These are phyloP conservation scores for Hanleya hanleyi DNA, from an alignment of 2,888 invertebrate genomes.

Conservation along the genomic window DNA sequence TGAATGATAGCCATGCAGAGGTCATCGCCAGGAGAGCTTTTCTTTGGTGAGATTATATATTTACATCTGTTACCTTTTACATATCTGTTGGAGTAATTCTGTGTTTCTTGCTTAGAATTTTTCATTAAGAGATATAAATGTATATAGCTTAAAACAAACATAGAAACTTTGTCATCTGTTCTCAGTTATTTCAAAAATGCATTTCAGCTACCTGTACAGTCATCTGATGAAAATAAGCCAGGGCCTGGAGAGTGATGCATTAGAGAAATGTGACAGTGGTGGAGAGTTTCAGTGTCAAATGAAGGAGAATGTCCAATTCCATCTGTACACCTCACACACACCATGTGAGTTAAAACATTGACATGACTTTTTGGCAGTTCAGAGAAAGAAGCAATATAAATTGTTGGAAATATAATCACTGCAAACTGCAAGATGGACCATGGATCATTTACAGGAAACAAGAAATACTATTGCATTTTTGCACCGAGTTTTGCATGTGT, in stretches of 20 bases:
- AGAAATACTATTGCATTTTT: too few species aligned
- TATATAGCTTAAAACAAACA: neutral
- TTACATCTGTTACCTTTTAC: neutral
- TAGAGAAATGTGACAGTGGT: slow-evolving; percentile 30
- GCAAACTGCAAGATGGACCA: too few species aligned
- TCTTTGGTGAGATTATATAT: slow-evolving; percentile 78
- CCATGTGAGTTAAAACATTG: slow-evolving; percentile 80
- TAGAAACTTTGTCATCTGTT: neutral
- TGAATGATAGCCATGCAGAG: slow-evolving; percentile 96
- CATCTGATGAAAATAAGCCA: slow-evolving; percentile 46
- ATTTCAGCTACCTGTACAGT: slow-evolving; percentile 57
- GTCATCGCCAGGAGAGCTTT: slow-evolving; percentile 88
- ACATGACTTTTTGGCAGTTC: neutral
- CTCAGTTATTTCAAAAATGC: neutral
- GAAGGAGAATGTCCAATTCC: slow-evolving; percentile 80
- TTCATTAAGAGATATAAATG: too few species aligned
- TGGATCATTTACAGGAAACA: too few species aligned
- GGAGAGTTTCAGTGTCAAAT: slow-evolving; percentile 68
- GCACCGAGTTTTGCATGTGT: too few species aligned
- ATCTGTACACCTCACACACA: slow-evolving; percentile 89
- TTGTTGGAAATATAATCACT: too few species aligned
- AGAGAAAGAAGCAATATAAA: too few species aligned
- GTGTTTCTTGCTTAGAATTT: too few species aligned
- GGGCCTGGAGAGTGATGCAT: slow-evolving; percentile 44
- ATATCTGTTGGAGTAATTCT: neutral